Conservation (phyloP, 92 coral and sea anemone species). For the Ricordea florida region DNA sequence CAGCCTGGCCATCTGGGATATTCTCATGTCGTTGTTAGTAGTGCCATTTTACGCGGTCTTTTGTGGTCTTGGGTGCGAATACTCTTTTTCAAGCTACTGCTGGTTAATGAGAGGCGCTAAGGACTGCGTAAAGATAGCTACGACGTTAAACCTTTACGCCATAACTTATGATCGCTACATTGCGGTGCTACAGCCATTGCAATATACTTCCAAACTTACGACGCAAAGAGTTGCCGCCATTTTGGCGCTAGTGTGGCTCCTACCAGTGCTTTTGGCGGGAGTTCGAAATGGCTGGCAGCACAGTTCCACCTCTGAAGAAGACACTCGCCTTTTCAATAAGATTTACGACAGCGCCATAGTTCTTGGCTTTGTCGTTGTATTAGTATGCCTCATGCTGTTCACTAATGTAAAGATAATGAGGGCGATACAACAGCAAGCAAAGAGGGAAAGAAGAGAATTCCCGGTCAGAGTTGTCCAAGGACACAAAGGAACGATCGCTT, state of each 20-base stretch:
- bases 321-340: conserved; percentile 3
- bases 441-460: background rate
- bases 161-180: conserved; percentile 62
- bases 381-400: conserved; percentile 2
- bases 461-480: background rate
- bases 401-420: conserved; percentile 12
- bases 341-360: conserved; percentile 26
- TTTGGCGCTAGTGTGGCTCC: conserved; percentile 36
- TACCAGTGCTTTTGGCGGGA: conserved; percentile 50
- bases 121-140: conserved; percentile 44
- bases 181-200: conserved; percentile 59
- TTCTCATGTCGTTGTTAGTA: conserved; percentile 48
- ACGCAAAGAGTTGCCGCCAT: conserved; percentile 25
- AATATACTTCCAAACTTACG: conserved; percentile 43
- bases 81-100: conserved; percentile 8
- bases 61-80: conserved; percentile 48
- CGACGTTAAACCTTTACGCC: conserved; percentile 54
- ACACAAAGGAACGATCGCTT: conserved; percentile 52
- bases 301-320: background rate
- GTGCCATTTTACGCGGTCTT: conserved; percentile 53
- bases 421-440: conserved; percentile 19
- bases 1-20: conserved; percentile 55
- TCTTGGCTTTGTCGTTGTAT: background rate
- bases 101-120: conserved; percentile 64
- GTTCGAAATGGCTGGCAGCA: conserved; percentile 67